A percentile compares a stretch with the other conserved stretches of the same genome.
phyloP scores from a whole-genome alignment of 2,113 vertebrate genomes.

The Willisornis vidua region DNA sequence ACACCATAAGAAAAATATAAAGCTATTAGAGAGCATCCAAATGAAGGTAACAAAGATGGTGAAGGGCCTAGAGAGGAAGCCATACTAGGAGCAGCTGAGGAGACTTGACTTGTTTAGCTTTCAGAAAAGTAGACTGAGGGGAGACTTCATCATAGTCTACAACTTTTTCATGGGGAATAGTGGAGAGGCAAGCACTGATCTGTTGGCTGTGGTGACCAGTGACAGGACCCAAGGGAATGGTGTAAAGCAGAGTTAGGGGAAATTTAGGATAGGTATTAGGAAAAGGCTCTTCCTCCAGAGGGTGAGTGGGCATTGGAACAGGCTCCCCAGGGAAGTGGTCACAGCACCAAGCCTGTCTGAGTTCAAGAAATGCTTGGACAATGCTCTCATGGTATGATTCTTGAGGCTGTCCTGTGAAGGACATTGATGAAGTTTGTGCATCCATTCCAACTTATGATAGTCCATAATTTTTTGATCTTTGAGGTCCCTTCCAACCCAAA shows the following conservation, averaged over 20 bases:
- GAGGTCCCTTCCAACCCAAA: background rate
- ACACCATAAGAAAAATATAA: background rate
- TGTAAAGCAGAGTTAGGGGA: background rate
- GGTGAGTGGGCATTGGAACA: background rate
- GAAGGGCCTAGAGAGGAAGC: background rate
- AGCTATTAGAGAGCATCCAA: background rate
- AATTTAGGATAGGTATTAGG: background rate
- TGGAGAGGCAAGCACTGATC: background rate
- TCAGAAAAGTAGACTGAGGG: background rate
- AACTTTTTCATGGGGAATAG: background rate
- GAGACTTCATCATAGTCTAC: background rate
- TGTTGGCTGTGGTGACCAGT: background rate
- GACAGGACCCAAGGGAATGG: background rate
- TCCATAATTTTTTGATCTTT: background rate
- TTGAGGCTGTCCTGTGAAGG: background rate
- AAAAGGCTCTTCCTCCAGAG: background rate
- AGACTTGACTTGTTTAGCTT: background rate
- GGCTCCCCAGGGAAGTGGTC: background rate
- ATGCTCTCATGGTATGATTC: background rate
- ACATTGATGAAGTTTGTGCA: background rate
- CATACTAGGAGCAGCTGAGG: background rate
- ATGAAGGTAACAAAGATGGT: background rate
- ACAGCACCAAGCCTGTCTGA: background rate
- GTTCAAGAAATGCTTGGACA: background rate
- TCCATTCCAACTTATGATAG: background rate